These are phyloP conservation scores for Zophobas morio DNA, from an alignment of 1,140 invertebrate species.

Conservation along the genomic window DNA sequence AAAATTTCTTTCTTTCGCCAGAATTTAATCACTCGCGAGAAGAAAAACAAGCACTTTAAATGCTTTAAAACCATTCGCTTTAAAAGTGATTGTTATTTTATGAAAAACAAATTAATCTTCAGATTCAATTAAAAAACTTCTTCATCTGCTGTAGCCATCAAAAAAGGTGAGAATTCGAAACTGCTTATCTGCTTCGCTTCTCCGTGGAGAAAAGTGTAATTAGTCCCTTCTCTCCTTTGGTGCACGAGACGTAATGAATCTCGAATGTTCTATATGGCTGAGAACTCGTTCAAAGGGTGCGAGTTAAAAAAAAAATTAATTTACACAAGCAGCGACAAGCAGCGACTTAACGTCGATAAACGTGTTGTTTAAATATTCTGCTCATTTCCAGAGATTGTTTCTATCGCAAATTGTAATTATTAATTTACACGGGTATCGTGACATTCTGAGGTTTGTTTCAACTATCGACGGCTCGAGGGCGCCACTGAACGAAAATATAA, in stretches of 20 bases:
- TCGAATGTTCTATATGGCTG: background rate
- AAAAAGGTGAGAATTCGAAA: slow-evolving; percentile 1
- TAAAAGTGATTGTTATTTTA: background rate
- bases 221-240: background rate
- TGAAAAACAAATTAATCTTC: background rate
- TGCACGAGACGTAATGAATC: slow-evolving; percentile 2
- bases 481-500: too few species aligned
- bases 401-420: background rate
- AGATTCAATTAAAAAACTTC: background rate
- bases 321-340: too few species aligned
- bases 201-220: background rate
- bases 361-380: background rate
- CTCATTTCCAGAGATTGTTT: background rate
- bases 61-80: background rate
- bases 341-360: background rate
- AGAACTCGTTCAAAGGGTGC: background rate
- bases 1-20: too few species aligned
- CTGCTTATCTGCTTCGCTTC: background rate
- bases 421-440: too few species aligned
- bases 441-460: too few species aligned
- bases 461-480: too few species aligned
- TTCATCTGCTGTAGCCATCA: background rate
- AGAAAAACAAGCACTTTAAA: too few species aligned
- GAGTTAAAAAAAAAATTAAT: background rate
- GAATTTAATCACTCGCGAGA: too few species aligned